These are phyloP conservation scores for Caenorhabditis japonica DNA, from an alignment of 2,888 invertebrate species.

Conservation along the genomic window DNA sequence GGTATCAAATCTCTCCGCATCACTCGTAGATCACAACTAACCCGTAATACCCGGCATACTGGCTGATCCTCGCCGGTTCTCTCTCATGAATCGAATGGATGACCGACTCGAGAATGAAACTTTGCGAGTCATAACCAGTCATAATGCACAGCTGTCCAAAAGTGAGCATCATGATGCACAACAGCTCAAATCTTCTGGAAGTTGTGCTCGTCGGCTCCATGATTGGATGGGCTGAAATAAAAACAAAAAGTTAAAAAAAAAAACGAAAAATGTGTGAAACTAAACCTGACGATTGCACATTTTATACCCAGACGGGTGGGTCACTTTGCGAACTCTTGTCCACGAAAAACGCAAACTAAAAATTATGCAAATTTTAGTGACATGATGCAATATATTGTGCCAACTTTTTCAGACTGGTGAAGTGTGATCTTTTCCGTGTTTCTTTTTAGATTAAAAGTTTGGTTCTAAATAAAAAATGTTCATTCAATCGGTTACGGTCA, in stretches of 20 bases:
- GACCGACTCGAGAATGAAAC: constrained; percentile 63
- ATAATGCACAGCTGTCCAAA: constrained; percentile 66
- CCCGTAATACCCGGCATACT: constrained; percentile 66
- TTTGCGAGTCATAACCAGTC: constrained; percentile 56
- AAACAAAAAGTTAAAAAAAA: neutral
- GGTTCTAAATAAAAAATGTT: no score
- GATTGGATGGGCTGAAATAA: no score
- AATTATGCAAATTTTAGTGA: constrained; percentile 1
- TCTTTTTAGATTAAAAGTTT: no score
- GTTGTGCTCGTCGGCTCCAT: neutral
- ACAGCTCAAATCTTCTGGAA: constrained; percentile 38
- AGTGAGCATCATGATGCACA: constrained; percentile 59
- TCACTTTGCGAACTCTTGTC: no score
- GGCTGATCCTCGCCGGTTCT: constrained; percentile 53
- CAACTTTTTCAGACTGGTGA: neutral
- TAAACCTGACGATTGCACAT: neutral
- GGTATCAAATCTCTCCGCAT: no score
- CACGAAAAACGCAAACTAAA: no score
- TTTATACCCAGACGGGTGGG: neutral
- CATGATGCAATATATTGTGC: constrained; percentile 2
- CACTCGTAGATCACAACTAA: constrained; percentile 11
- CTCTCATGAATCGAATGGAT: constrained; percentile 65
- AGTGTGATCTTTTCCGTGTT: no score
- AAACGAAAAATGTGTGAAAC: neutral
- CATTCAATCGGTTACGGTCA: no score